Conservation (phyloP, 2,797 vertebrate species). For the Rhinophrynus dorsalis region DNA sequence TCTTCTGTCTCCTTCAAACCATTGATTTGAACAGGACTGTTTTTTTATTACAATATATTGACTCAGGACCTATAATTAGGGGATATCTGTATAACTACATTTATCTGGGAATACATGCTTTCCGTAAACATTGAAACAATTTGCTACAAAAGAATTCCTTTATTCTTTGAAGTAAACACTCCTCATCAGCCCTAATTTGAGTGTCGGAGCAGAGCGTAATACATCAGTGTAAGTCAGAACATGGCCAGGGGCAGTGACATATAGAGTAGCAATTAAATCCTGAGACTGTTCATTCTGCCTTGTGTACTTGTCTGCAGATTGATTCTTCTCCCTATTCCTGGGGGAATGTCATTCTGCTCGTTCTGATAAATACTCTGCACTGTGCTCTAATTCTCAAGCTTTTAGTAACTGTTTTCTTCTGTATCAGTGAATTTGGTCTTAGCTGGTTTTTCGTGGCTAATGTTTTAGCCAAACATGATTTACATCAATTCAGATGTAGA, state of each 20-base stretch:
- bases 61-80: too few species aligned
- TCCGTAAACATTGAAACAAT: too few species aligned
- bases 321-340: not conserved
- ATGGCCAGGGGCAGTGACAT: not conserved
- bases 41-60: too few species aligned
- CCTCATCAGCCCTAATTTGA: not conserved
- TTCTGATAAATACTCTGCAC: conserved; percentile 12
- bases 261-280: conserved; percentile 6
- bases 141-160: too few species aligned
- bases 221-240: too few species aligned
- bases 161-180: too few species aligned
- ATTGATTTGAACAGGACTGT: too few species aligned
- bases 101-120: too few species aligned
- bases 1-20: too few species aligned
- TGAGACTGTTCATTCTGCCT: not conserved
- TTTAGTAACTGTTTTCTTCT: not conserved
- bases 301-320: conserved; percentile 19
- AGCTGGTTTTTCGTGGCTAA: too few species aligned
- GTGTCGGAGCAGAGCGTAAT: not conserved
- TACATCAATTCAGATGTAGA: not conserved
- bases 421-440: not conserved
- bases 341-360: not conserved
- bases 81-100: too few species aligned
- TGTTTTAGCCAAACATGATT: not conserved
- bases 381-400: not conserved